Conservation (phyloP, 2,888 invertebrate genomes). For the Boloria selene region DNA sequence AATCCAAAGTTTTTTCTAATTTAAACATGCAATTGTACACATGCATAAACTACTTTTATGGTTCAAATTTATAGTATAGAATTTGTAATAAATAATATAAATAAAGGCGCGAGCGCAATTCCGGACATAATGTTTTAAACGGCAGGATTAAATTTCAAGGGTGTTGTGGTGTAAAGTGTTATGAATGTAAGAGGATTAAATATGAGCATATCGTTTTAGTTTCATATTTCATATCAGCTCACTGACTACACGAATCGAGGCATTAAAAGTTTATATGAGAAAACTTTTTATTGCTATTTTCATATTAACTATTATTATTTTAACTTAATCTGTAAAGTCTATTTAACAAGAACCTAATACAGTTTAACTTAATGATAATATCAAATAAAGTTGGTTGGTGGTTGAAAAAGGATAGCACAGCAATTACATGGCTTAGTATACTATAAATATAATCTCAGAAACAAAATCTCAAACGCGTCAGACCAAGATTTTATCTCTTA, state of each 20-base stretch:
- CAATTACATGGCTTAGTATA: too few relatives aligned
- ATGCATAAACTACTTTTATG: too few relatives aligned
- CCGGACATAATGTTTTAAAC: slow-evolving; percentile 33
- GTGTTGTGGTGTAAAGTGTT: slow-evolving; percentile 28
- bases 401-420: too few relatives aligned
- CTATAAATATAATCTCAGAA: too few relatives aligned
- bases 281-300: slow-evolving; percentile 15
- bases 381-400: too few relatives aligned
- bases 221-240: slow-evolving; percentile 28
- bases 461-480: too few relatives aligned
- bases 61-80: too few relatives aligned
- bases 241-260: slow-evolving; percentile 26
- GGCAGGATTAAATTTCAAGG: slow-evolving; percentile 32
- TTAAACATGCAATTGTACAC: too few relatives aligned
- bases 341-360: slow-evolving; percentile 2
- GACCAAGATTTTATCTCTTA: too few relatives aligned
- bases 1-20: too few relatives aligned
- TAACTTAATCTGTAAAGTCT: neutral
- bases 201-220: slow-evolving; percentile 28
- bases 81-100: slow-evolving; percentile 1
- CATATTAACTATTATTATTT: neutral
- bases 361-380: too few relatives aligned
- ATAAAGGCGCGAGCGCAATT: slow-evolving; percentile 1
- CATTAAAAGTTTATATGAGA: slow-evolving; percentile 33
- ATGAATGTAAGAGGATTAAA: slow-evolving; percentile 35